A percentile compares a stretch with the other conserved stretches of the same genome.
phyloP scores from a whole-genome alignment of 2,113 vertebrate genomes.

The Otocyon megalotis region DNA sequence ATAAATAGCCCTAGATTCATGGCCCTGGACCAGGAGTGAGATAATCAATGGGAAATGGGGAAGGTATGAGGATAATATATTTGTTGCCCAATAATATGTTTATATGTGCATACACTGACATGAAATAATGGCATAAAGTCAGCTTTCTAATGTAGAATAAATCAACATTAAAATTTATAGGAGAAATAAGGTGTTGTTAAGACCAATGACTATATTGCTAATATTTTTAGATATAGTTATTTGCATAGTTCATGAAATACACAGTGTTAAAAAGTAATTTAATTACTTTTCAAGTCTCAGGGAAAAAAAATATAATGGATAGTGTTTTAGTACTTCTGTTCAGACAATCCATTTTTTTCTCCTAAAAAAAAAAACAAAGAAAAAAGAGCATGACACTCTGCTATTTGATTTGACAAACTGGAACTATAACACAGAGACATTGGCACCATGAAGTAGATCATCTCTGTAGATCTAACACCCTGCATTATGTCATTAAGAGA shows the following conservation, averaged over 20 bases:
- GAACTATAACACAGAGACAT: not conserved
- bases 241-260: not conserved
- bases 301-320: not conserved
- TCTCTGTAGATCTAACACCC: not conserved
- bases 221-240: not conserved
- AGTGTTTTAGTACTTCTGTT: not conserved
- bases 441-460: accelerated
- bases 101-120: not conserved
- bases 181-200: not conserved
- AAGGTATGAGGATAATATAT: slow-evolving; percentile 44
- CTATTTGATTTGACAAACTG: not conserved
- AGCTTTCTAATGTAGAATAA: not conserved
- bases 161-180: not conserved
- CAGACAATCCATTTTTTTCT: not conserved
- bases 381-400: not conserved
- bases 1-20: slow-evolving; percentile 54
- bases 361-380: not conserved
- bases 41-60: slow-evolving; percentile 50
- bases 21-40: not conserved
- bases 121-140: not conserved
- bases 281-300: not conserved
- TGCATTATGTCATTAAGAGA: not conserved
- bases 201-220: not conserved
- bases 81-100: slow-evolving; percentile 39
- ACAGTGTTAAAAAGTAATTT: not conserved